Conservation (phyloP, 2,113 vertebrate genomes). For the Barbus barbus region DNA sequence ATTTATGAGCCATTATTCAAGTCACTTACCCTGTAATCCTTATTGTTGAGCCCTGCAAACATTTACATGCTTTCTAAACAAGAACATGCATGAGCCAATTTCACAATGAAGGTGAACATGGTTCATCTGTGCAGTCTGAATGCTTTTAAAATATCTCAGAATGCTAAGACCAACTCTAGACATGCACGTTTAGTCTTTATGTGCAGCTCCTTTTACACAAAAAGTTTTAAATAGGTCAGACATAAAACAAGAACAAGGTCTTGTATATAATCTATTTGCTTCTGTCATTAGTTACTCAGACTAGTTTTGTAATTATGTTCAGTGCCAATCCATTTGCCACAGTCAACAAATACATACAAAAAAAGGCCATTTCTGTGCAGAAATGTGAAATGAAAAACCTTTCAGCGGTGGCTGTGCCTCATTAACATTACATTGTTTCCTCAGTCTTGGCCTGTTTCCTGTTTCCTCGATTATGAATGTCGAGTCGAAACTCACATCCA, state of each 20-base stretch:
- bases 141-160: background rate
- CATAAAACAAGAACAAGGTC: background rate
- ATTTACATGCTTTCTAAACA: background rate
- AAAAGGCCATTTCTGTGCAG: slow-evolving; percentile 56
- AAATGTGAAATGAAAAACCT: slow-evolving; percentile 38
- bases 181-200: background rate
- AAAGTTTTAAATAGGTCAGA: slow-evolving; percentile 47
- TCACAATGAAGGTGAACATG: background rate
- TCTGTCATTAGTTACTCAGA: slow-evolving; percentile 11
- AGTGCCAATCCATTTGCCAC: slow-evolving; percentile 41
- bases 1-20: background rate
- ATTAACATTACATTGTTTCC: slow-evolving; percentile 41
- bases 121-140: background rate
- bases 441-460: slow-evolving; percentile 13
- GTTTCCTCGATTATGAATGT: slow-evolving; percentile 42
- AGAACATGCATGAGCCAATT: background rate
- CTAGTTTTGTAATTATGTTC: slow-evolving; percentile 37
- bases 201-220: background rate
- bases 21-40: background rate
- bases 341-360: slow-evolving; percentile 48
- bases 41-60: background rate
- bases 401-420: slow-evolving; percentile 33
- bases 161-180: background rate
- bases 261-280: background rate
- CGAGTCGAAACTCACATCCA: slow-evolving; percentile 21